These are phyloP conservation scores for Drosophila planitibia DNA, from an alignment of 2,888 invertebrate genomes.

Conservation along the genomic window DNA sequence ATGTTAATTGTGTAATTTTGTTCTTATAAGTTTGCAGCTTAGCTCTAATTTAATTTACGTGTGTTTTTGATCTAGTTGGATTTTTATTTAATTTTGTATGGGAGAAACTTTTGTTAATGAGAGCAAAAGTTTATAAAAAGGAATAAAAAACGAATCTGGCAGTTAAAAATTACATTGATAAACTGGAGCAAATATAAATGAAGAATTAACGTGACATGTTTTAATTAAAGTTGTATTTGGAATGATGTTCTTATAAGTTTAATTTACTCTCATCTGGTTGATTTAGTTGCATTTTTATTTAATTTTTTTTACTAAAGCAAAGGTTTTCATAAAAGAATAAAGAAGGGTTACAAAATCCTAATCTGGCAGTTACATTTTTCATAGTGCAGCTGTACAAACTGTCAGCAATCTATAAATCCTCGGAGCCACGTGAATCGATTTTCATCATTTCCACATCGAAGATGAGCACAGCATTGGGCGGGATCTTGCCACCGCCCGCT, in stretches of 20 bases:
- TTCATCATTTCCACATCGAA: slow-evolving; percentile 93
- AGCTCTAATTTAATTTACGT: background rate
- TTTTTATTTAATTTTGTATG: background rate
- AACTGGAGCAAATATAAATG: background rate
- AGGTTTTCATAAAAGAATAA: background rate
- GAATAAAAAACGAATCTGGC: background rate
- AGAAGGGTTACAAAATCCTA: too few species aligned
- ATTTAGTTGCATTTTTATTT: background rate
- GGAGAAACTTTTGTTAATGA: background rate
- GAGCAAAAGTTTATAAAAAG: background rate
- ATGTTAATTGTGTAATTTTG: background rate
- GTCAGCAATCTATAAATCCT: slow-evolving; percentile 50
- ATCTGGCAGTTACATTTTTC: background rate
- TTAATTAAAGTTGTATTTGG: background rate
- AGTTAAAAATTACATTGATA: background rate
- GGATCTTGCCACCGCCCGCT: slow-evolving; percentile 93
- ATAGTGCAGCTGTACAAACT: background rate
- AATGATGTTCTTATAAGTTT: background rate
- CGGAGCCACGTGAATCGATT: slow-evolving; percentile 89
- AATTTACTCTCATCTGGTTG: background rate
- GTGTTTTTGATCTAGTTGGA: background rate
- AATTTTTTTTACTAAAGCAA: background rate
- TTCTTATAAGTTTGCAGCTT: background rate
- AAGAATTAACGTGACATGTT: background rate
- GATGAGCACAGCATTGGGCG: slow-evolving; percentile 91